These are phyloP conservation scores for Pongo pygmaeus DNA, from an alignment of 2,113 vertebrate genomes.

Conservation along the genomic window DNA sequence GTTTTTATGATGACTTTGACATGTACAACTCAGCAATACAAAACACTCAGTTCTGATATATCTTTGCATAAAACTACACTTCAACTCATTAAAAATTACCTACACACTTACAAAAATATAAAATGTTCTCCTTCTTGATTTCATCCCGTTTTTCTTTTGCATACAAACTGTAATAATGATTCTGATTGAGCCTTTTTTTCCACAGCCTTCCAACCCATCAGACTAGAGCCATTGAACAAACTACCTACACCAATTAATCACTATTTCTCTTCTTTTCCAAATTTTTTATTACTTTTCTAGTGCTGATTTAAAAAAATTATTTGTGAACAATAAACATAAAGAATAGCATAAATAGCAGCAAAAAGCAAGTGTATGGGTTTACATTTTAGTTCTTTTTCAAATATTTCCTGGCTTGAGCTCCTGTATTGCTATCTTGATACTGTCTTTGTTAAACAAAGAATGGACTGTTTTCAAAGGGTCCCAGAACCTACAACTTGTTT, in stretches of 20 bases:
- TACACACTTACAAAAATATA: not conserved
- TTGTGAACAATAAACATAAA: not conserved
- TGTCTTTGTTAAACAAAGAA: not conserved
- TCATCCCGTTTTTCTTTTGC: not conserved
- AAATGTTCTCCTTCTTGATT: not conserved
- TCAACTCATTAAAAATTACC: not conserved
- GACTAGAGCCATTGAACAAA: not conserved
- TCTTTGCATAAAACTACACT: not conserved
- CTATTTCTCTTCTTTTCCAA: not conserved
- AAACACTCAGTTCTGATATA: not conserved
- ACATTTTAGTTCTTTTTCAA: not conserved
- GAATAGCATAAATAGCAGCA: not conserved
- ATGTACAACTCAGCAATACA: not conserved
- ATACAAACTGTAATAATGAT: not conserved
- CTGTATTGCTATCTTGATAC: not conserved
- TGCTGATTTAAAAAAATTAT: not conserved
- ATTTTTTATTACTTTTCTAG: not conserved
- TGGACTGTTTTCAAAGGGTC: not conserved
- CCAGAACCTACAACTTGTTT: not conserved
- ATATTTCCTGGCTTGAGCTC: not conserved
- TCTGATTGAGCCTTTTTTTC: not conserved
- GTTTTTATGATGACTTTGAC: not conserved
- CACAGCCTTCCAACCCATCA: not conserved
- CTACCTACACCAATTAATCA: not conserved
- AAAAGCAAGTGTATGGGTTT: not conserved